Base-by-base conservation (phyloP, 2,113 vertebrate species). In the Zapus hudsonius region DNA sequence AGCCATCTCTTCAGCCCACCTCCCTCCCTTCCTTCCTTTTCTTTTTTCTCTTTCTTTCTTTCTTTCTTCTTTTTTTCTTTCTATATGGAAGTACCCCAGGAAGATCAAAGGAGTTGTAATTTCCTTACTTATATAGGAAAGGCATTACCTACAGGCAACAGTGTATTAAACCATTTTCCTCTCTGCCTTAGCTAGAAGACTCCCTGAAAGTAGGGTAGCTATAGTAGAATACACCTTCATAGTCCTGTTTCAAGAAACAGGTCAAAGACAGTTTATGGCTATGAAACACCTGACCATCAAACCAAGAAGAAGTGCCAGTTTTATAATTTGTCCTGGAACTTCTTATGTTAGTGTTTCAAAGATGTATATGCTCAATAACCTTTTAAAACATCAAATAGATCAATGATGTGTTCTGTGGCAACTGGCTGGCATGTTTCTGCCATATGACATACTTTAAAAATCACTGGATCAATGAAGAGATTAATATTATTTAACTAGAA, bases 281-380 rank as follows among this genome's bases (percentile, higher is more conserved):
- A 72, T 73, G 57, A 89, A 75, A 63, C 75, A 44, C 23, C 42
- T 90, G 73, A 92, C 52, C 52, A 95, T 59, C 66, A 74, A 89
- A 66, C n/a, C 64, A 92, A 84, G 52, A 83, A 36, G 57, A 93
- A 92, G 31, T 76, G 63, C 61, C 20, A 89, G 52, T 23, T 89
- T 75, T 73, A 40, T 19, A 57, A 72, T 42, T 95, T 90, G 36
- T 80, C 84, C 80, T 94, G 80, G 75, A 88, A 83, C 70, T 47
- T 57, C 63, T 85, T 79, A 82, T 85, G 73, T 87, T 79, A 89
- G 66, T 90, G 94, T 91, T 91, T 89, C 72, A 93, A 89, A 84
- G 80, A 92, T 93, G 90, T 75, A 55, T 78, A 66, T 36, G 63
- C 67, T 84, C 89, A 89, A 79, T 94, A 92, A 89, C 40, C 36